Conservation (phyloP, 2,113 vertebrate species). For the Chamaea fasciata region DNA sequence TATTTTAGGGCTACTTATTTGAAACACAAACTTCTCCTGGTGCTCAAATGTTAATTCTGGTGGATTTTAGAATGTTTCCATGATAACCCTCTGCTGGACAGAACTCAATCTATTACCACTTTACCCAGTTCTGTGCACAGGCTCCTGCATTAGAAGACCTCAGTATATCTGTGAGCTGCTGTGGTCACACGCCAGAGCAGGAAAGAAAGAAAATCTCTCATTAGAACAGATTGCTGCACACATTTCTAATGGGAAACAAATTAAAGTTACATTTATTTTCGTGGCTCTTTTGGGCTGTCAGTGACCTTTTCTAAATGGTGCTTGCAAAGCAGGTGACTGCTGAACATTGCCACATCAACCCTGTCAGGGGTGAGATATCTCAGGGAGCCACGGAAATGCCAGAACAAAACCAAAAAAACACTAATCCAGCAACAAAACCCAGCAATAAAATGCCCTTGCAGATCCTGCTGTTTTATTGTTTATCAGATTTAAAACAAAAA, state of each 20-base stretch:
- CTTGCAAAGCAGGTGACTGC: neutral
- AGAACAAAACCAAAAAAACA: neutral
- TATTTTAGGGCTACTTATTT: neutral
- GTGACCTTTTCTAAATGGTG: neutral
- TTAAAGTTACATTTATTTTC: slow-evolving; percentile 3
- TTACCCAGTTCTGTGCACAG: neutral
- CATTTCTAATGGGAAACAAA: slow-evolving; percentile 11
- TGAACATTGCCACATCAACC: neutral
- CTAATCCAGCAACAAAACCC: neutral
- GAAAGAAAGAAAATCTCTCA: neutral
- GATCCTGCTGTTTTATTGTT: neutral
- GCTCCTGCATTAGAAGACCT: neutral
- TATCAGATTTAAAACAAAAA: neutral
- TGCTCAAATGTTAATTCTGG: neutral
- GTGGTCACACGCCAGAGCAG: neutral
- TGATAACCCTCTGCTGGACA: neutral
- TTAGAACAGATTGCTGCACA: neutral
- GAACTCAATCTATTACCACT: neutral
- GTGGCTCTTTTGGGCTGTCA: neutral
- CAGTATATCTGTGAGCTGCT: neutral
- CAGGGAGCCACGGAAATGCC: neutral
- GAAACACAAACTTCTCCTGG: neutral
- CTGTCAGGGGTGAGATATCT: neutral
- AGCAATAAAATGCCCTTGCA: neutral
- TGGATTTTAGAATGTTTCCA: neutral